A percentile compares a stretch with the other conserved stretches of the same genome.
These are phyloP conservation scores for Siniperca obscura DNA, from an alignment of 2,797 vertebrate species.

Conservation along the genomic window DNA sequence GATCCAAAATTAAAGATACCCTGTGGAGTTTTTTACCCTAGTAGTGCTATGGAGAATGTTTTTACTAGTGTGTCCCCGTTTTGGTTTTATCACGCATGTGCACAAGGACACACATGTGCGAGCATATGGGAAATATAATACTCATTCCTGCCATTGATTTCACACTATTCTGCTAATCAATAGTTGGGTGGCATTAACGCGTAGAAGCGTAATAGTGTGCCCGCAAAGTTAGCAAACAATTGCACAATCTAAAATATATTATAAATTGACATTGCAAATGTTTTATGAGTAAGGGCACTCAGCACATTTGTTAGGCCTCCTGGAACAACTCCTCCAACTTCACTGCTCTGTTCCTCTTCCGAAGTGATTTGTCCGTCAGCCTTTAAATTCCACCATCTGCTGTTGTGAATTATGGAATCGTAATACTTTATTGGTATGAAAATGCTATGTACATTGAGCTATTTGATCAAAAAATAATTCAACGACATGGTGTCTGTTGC, in stretches of 20 bases:
- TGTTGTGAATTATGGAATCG: neutral
- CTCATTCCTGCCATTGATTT: no score
- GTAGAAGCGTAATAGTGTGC: neutral
- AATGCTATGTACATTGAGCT: neutral
- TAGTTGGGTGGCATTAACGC: neutral
- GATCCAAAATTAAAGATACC: neutral
- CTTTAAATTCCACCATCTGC: neutral
- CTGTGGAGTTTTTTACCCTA: neutral
- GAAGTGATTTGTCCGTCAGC: neutral
- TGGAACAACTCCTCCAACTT: no score
- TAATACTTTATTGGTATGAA: neutral
- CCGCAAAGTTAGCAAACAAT: neutral
- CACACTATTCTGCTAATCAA: no score
- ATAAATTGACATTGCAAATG: no score
- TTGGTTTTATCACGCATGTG: no score
- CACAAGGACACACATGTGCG: no score
- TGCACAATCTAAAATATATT: neutral
- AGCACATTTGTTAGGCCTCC: no score
- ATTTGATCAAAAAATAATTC: conserved; percentile 6
- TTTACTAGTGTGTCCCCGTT: no score
- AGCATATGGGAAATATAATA: no score
- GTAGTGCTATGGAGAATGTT: neutral
- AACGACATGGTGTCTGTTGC: neutral
- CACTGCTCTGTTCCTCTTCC: neutral
- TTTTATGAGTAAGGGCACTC: no score